phyloP scores from a whole-genome alignment of 2,113 vertebrate species.

The Philantomba maxwellii region DNA sequence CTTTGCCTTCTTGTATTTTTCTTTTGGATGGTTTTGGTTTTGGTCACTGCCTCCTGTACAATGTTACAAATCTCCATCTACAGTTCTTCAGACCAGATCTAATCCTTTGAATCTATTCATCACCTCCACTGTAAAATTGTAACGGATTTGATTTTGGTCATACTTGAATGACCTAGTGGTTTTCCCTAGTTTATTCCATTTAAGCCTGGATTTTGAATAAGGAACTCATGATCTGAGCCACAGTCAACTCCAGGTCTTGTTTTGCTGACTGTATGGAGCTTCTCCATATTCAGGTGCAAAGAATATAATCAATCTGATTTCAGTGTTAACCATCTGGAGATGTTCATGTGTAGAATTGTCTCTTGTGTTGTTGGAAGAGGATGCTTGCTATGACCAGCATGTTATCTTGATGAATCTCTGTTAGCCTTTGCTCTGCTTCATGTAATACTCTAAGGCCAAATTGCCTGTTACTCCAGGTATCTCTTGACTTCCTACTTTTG shows the following conservation, averaged over 20 bases:
- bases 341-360: not conserved
- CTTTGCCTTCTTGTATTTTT: not conserved
- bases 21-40: not conserved
- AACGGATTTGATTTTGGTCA: not conserved
- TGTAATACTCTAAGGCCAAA: not conserved
- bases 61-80: not conserved
- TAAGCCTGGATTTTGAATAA: not conserved
- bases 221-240: not conserved
- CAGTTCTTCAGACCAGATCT: not conserved
- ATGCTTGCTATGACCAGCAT: not conserved
- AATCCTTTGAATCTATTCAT: not conserved
- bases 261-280: not conserved
- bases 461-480: not conserved
- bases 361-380: not conserved
- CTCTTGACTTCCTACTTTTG: not conserved
- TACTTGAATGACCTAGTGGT: not conserved
- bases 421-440: not conserved
- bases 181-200: not conserved
- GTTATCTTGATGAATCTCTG: not conserved
- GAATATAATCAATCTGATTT: not conserved
- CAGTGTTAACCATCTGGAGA: not conserved
- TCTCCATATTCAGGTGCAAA: not conserved
- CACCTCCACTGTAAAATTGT: not conserved
- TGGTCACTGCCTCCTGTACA: not conserved
- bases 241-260: not conserved